A percentile compares a stretch with the other conserved stretches of the same genome.
Evolutionary conservation across 2,888 invertebrate species (phyloP).

Genomic region (Polymixis lichenea): DNA sequence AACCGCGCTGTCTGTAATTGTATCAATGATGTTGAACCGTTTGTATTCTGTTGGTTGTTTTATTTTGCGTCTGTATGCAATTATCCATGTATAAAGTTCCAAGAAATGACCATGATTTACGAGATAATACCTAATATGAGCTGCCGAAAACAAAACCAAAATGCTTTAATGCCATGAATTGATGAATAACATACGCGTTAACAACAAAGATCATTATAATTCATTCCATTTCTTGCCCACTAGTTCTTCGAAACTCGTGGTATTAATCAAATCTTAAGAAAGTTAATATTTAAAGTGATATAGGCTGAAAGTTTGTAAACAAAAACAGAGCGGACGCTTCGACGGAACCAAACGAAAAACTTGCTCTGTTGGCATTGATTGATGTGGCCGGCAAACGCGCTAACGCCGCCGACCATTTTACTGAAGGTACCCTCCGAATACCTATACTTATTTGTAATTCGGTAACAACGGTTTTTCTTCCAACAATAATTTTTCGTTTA

Average conservation of each 20-base stretch:
- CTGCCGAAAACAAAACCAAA: constrained; percentile 26
- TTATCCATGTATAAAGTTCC: neutral
- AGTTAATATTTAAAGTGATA: constrained; percentile 84
- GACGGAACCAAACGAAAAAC: constrained; percentile 86
- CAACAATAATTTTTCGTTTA: no score
- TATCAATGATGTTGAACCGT: neutral
- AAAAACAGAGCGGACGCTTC: constrained; percentile 84
- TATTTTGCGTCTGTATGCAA: neutral
- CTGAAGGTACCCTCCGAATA: constrained; percentile 74
- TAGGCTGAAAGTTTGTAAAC: constrained; percentile 85
- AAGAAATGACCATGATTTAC: constrained; percentile 7
- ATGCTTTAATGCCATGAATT: constrained; percentile 24
- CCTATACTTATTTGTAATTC: constrained; percentile 71
- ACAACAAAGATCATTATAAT: constrained; percentile 61
- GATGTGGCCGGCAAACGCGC: constrained; percentile 82
- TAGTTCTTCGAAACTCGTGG: constrained; percentile 67
- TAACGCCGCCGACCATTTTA: constrained; percentile 78
- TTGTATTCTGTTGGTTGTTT: neutral
- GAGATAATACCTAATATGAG: neutral
- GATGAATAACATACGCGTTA: constrained; percentile 37
- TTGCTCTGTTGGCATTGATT: constrained; percentile 86
- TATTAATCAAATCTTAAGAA: constrained; percentile 78
- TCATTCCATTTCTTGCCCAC: constrained; percentile 57
- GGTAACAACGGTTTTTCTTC: no score
- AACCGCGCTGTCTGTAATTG: no score